These are phyloP conservation scores for Pseudochaenichthys georgianus DNA, from an alignment of 2,797 vertebrate genomes.

Conservation along the genomic window DNA sequence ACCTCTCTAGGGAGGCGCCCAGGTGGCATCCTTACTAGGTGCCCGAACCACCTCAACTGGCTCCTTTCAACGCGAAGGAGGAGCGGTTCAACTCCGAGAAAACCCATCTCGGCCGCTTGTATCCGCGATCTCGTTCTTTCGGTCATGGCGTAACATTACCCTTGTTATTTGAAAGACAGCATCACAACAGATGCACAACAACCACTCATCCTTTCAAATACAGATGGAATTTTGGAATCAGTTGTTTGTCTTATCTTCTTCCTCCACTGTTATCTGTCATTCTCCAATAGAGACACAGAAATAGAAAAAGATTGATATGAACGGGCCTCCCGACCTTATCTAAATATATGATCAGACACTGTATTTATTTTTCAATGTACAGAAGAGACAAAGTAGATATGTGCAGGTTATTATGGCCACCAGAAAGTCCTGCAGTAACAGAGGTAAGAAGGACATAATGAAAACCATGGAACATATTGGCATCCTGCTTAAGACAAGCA, in stretches of 20 bases:
- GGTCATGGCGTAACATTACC: neutral
- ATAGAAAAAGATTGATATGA: constrained; percentile 4
- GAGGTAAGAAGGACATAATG: neutral
- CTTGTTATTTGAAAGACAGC: neutral
- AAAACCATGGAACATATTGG: neutral
- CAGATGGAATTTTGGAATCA: constrained; percentile 22
- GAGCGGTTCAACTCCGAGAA: too few species aligned
- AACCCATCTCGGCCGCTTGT: too few species aligned
- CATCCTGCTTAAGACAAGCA: too few species aligned
- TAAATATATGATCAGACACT: constrained; percentile 10
- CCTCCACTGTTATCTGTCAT: neutral
- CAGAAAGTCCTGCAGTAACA: neutral
- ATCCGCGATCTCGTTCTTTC: too few species aligned
- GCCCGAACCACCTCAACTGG: too few species aligned
- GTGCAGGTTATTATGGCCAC: constrained; percentile 1
- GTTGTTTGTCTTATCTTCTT: constrained; percentile 15
- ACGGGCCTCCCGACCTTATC: neutral
- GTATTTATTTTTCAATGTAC: neutral
- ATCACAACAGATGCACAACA: constrained; percentile 9
- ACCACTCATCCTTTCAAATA: constrained; percentile 33
- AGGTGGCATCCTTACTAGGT: too few species aligned
- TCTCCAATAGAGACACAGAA: constrained; percentile 10
- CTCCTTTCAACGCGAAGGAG: too few species aligned
- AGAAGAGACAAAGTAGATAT: neutral
- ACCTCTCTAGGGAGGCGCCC: too few species aligned